These are phyloP conservation scores for Sula dactylatra DNA, from an alignment of 2,113 vertebrate species.

Conservation along the genomic window DNA sequence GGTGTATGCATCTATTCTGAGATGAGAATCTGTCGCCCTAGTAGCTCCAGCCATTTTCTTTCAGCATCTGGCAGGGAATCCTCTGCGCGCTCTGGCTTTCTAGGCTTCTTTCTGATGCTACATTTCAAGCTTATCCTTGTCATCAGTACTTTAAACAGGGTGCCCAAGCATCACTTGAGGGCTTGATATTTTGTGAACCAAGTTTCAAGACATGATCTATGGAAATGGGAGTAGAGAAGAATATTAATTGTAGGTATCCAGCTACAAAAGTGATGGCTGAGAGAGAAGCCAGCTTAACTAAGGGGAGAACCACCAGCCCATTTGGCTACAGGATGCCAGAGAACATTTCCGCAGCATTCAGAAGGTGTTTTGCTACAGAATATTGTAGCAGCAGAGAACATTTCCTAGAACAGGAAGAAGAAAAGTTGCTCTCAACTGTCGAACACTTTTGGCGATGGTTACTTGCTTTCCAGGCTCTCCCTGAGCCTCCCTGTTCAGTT, in stretches of 20 bases:
- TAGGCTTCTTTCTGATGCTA: background rate
- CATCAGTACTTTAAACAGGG: background rate
- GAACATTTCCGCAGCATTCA: background rate
- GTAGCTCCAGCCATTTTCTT: conserved; percentile 41
- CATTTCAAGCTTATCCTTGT: background rate
- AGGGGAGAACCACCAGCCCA: background rate
- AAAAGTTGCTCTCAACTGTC: background rate
- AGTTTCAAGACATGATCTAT: background rate
- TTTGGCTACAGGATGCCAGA: background rate
- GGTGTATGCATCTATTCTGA: conserved; percentile 52
- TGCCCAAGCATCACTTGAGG: background rate
- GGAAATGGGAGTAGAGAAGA: background rate
- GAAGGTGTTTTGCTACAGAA: background rate
- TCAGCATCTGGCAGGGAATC: conserved; percentile 45
- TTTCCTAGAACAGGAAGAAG: background rate
- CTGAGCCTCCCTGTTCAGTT: background rate
- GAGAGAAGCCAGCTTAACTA: background rate
- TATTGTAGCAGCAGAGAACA: background rate
- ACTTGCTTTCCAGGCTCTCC: background rate
- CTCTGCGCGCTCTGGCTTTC: background rate
- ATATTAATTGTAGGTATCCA: background rate
- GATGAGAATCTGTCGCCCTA: conserved; percentile 39
- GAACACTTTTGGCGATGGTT: background rate
- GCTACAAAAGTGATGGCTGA: background rate
- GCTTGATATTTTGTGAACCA: background rate